Conservation (phyloP, 2,888 invertebrate genomes). For the Platycheirus albimanus region DNA sequence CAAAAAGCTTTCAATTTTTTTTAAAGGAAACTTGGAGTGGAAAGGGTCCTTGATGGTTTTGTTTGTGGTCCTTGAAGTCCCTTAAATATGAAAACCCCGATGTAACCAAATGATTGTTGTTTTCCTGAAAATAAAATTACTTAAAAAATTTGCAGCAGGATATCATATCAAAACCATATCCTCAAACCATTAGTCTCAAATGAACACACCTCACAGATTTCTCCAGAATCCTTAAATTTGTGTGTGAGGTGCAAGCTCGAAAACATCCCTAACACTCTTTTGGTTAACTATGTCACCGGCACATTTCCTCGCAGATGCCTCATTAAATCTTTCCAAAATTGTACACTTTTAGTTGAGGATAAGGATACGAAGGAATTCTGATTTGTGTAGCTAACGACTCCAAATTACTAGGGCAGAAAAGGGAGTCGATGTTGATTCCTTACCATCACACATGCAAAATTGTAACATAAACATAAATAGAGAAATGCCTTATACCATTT, state of each 20-base stretch:
- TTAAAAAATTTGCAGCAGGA: not conserved
- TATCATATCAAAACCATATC: not conserved
- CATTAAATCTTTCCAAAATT: conserved; percentile 28
- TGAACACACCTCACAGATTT: not conserved
- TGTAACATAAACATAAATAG: too few relatives aligned
- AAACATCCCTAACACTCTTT: conserved; percentile 3
- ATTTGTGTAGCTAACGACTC: conserved; percentile 5
- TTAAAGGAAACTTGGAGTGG: not conserved
- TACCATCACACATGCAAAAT: conserved; percentile 31
- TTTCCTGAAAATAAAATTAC: too few relatives aligned
- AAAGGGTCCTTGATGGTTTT: conserved; percentile 10
- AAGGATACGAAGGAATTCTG: not conserved
- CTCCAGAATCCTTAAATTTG: not conserved
- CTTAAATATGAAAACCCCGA: too few relatives aligned
- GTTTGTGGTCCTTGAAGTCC: not conserved
- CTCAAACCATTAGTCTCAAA: not conserved
- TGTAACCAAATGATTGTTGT: too few relatives aligned
- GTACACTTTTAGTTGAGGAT: not conserved
- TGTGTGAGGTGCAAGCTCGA: not conserved
- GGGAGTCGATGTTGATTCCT: conserved; percentile 10
- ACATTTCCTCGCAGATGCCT: conserved; percentile 8
- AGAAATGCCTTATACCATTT: not conserved
- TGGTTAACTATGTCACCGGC: not conserved
- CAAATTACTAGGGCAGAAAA: not conserved
- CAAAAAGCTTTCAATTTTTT: not conserved